phyloP scores from a whole-genome alignment of 2,888 invertebrate species.

The Falcaria lacertinaria region DNA sequence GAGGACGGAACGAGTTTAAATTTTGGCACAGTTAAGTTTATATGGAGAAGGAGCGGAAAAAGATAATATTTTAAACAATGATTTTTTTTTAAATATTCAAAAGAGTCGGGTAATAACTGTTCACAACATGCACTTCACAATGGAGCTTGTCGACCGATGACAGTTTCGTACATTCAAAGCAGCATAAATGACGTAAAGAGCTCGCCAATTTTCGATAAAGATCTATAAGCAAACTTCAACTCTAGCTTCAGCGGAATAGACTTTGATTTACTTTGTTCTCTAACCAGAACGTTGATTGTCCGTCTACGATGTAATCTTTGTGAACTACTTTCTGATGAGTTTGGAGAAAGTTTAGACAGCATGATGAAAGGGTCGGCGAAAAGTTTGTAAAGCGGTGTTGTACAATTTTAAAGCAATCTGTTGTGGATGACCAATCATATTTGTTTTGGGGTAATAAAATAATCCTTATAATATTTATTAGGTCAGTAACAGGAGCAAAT shows the following conservation, averaged over 20 bases:
- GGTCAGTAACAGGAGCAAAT: no score
- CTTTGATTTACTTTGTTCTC: conserved; percentile 41
- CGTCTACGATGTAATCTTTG: background rate
- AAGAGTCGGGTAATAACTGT: background rate
- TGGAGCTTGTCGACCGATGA: background rate
- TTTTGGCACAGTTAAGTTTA: no score
- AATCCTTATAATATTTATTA: no score
- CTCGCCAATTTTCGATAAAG: background rate
- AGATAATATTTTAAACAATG: no score
- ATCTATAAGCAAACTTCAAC: background rate
- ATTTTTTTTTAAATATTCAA: background rate
- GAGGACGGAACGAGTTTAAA: no score
- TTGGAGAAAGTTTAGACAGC: background rate
- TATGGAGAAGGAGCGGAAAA: no score
- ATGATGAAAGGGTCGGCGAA: background rate
- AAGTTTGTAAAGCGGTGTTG: background rate
- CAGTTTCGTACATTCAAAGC: background rate
- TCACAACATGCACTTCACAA: background rate
- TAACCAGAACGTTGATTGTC: conserved; percentile 19
- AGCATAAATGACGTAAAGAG: background rate
- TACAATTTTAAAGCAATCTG: background rate
- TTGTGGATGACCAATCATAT: background rate
- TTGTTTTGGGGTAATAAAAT: no score
- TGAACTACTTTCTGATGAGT: background rate
- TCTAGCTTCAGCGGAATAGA: conserved; percentile 22